A percentile compares a stretch with the other conserved stretches of the same genome.
phyloP scores from a whole-genome alignment of 2,797 vertebrate species.

The Odontamblyopus lacepedii region DNA sequence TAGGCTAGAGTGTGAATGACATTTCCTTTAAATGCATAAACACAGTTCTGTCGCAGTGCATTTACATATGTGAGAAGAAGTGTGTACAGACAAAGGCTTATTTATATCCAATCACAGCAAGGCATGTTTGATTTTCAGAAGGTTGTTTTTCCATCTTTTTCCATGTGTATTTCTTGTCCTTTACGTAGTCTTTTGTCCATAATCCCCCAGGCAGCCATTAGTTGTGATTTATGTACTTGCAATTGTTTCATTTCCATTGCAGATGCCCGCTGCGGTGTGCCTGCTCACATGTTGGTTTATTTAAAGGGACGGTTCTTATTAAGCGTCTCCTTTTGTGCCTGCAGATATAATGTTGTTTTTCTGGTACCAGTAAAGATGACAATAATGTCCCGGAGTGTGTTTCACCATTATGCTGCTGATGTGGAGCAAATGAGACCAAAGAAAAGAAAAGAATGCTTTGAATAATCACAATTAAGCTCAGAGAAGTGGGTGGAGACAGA shows the following conservation, averaged over 20 bases:
- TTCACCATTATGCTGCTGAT: background rate
- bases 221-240: slow-evolving; percentile 7
- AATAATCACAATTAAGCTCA: no score
- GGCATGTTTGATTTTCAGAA: background rate
- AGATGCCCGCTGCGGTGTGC: background rate
- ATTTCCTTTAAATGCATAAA: no score
- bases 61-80: background rate
- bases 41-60: background rate
- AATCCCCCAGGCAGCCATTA: slow-evolving; percentile 7
- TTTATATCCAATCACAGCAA: background rate
- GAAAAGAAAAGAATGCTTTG: background rate
- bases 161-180: background rate
- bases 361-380: slow-evolving; percentile 1
- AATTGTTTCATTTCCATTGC: background rate
- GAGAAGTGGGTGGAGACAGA: no score
- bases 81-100: background rate
- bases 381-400: slow-evolving; percentile 6
- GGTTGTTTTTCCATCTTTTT: background rate
- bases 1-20: no score
- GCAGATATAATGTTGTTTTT: slow-evolving; percentile 4
- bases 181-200: background rate
- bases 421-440: slow-evolving; percentile 9
- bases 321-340: slow-evolving; percentile 7
- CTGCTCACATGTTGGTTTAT: slow-evolving; percentile 1
- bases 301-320: background rate